These are phyloP conservation scores for Spinibarbus caldwelli DNA, from an alignment of 2,797 vertebrate species.

Conservation along the genomic window DNA sequence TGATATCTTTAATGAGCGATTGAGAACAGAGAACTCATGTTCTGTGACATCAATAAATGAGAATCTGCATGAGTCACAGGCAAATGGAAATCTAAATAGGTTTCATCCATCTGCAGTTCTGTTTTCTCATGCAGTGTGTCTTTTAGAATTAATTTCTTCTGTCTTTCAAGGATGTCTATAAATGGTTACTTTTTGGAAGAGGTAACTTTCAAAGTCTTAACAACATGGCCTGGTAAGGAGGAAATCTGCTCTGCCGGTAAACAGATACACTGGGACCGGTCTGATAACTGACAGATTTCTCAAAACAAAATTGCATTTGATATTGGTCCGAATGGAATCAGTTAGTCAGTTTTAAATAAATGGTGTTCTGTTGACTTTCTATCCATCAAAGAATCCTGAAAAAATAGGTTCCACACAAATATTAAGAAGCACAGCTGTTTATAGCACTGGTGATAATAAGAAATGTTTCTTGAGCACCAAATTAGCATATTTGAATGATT, in stretches of 20 bases:
- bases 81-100: conserved; percentile 16
- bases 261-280: neutral
- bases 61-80: conserved; percentile 40
- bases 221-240: neutral
- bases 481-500: neutral
- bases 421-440: neutral
- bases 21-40: conserved; percentile 32
- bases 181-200: conserved; percentile 4
- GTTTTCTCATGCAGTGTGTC: conserved; percentile 60
- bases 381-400: neutral
- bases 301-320: neutral
- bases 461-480: neutral
- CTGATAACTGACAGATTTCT: neutral
- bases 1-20: conserved; percentile 47
- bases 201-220: too few species aligned
- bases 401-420: neutral
- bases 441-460: neutral
- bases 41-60: conserved; percentile 40
- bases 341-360: too few species aligned
- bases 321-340: neutral
- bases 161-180: conserved; percentile 23
- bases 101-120: neutral
- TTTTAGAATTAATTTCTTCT: conserved; percentile 69
- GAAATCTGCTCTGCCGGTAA: neutral
- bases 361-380: neutral